Evolutionary conservation across 2,888 invertebrate species (phyloP).

Genomic region (Ochropleura plecta): DNA sequence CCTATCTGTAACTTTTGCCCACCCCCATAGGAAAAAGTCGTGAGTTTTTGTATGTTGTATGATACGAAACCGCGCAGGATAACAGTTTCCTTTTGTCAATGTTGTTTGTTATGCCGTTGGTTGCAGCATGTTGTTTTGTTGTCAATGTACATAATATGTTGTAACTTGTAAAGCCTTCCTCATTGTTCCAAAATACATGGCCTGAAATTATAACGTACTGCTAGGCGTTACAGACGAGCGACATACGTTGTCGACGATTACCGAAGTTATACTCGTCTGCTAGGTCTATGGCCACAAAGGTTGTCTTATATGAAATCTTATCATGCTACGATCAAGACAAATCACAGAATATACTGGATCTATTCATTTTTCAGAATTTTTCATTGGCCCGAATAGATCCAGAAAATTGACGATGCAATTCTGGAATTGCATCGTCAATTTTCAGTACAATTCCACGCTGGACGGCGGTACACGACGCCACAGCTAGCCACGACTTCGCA

Average conservation of each 20-base stretch:
- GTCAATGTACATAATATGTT: slow-evolving; percentile 32
- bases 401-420: no score
- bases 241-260: neutral
- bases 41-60: neutral
- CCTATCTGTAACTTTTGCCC: neutral
- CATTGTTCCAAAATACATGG: slow-evolving; percentile 36
- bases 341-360: neutral
- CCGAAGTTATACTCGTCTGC: neutral
- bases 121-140: slow-evolving; percentile 26
- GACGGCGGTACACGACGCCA: neutral
- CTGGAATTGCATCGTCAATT: neutral
- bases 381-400: no score
- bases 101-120: slow-evolving; percentile 33
- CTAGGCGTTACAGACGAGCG: neutral
- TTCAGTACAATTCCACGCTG: neutral
- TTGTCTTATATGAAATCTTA: neutral
- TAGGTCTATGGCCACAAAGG: neutral
- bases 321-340: neutral
- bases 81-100: slow-evolving; percentile 38
- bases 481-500: neutral
- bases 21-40: neutral
- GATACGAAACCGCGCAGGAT: slow-evolving; percentile 30
- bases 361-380: neutral
- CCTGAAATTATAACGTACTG: slow-evolving; percentile 21
- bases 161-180: slow-evolving; percentile 21